A percentile compares a stretch with the other conserved stretches of the same genome.
phyloP scores from a whole-genome alignment of 1,140 invertebrate species.

The Drosophila saltans region DNA sequence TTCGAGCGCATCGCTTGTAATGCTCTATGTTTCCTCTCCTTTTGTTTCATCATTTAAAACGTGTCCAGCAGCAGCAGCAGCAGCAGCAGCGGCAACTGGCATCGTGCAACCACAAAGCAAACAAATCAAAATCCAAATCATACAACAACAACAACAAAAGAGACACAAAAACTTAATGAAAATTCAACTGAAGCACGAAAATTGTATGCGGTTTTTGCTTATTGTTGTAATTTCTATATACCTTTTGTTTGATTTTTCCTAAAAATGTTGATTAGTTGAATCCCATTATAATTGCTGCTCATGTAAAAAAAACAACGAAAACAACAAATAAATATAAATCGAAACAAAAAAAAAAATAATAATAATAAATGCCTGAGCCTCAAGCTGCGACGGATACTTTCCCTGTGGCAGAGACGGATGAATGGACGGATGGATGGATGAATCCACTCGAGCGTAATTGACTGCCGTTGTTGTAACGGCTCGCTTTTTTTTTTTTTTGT shows the following conservation, averaged over 20 bases:
- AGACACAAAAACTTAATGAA: slow-evolving; percentile 46
- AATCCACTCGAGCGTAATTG: slow-evolving; percentile 40
- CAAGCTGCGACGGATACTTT: slow-evolving; percentile 52
- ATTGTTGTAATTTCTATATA: slow-evolving; percentile 49
- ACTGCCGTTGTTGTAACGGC: slow-evolving; percentile 23
- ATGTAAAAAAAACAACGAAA: slow-evolving; percentile 56
- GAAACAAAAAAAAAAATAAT: too few species aligned
- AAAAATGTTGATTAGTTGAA: slow-evolving; percentile 77
- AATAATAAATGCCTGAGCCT: slow-evolving; percentile 22
- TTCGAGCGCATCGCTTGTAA: slow-evolving; percentile 63
- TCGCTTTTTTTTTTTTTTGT: slow-evolving; percentile 26
- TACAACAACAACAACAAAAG: slow-evolving; percentile 4
- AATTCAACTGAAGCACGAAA: slow-evolving; percentile 77
- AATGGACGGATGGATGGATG: slow-evolving; percentile 4
- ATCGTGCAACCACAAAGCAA: slow-evolving; percentile 62
- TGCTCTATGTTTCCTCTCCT: slow-evolving; percentile 41
- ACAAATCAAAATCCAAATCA: slow-evolving; percentile 26
- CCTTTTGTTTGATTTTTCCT: slow-evolving; percentile 66
- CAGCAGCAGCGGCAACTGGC: slow-evolving; percentile 31
- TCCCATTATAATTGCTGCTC: slow-evolving; percentile 74
- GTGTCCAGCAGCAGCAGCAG: slow-evolving; percentile 60
- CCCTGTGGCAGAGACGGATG: slow-evolving; percentile 39
- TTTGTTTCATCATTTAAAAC: slow-evolving; percentile 73
- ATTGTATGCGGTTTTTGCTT: slow-evolving; percentile 70
- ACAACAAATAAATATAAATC: slow-evolving; percentile 45